A percentile compares a stretch with the other conserved stretches of the same genome.
phyloP scores from a whole-genome alignment of 2,797 vertebrate species.

The Pangasius sanitwongsei region DNA sequence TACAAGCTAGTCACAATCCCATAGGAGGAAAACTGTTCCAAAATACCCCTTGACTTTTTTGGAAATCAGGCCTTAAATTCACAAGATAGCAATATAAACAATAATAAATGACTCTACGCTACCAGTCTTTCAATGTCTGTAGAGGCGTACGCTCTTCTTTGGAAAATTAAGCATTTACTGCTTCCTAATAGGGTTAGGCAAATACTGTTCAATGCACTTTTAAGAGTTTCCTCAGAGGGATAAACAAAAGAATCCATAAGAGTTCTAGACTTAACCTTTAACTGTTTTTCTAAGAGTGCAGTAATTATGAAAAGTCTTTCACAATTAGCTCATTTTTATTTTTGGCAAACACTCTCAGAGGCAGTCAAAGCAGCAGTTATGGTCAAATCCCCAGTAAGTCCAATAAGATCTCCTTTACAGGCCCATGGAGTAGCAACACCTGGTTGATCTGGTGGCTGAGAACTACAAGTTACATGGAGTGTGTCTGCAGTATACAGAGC shows the following conservation, averaged over 20 bases:
- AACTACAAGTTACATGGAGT: no score
- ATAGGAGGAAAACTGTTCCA: background rate
- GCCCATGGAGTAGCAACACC: conserved; percentile 15
- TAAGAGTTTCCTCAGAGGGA: background rate
- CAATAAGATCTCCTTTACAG: conserved; percentile 22
- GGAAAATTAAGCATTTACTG: background rate
- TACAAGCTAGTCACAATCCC: background rate
- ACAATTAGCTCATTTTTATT: conserved; percentile 24
- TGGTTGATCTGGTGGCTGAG: background rate
- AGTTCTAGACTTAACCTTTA: conserved; percentile 4
- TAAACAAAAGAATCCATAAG: conserved; percentile 15
- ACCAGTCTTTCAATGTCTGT: background rate
- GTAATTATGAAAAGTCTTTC: conserved; percentile 2
- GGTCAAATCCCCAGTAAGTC: conserved; percentile 23
- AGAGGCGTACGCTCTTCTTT: background rate
- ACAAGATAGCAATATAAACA: background rate
- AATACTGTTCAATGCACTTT: background rate
- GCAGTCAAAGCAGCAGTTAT: background rate
- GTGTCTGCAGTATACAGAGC: background rate
- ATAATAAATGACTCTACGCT: background rate
- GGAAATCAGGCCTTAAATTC: background rate
- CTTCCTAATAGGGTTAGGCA: conserved; percentile 8
- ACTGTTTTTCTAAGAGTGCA: background rate
- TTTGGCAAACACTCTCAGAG: background rate
- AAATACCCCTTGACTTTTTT: background rate